Base-by-base conservation (phyloP, 2,797 vertebrate species). In the Chelon labrosus region DNA sequence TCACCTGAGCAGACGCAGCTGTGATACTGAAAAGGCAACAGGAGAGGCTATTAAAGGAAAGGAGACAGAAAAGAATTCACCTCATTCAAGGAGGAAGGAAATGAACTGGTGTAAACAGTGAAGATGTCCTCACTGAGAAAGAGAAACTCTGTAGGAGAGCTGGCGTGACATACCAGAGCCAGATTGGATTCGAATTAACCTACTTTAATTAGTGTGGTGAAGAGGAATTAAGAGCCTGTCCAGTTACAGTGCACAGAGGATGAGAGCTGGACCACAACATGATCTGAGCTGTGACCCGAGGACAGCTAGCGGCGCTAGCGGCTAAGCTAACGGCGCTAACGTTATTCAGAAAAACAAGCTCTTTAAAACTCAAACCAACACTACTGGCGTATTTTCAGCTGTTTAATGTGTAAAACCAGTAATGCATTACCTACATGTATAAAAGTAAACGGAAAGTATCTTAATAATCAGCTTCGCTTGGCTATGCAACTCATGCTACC, bases 11-110 rank as follows among this genome's bases (percentile, higher is more conserved):
- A 56, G 59, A 3, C 17, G 55, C 13, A 25, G 54, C 51, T 77
- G 77, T 13, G 72, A 71, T 67, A 86, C 66, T 70, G 68, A 13
- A 62, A 53, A 75, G 65, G 58, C 53, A 79, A 87, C 67, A 91
- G 59, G 71, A 75, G 58, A 83, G 52, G 64, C 27, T 80, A 51
- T 73, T 80, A 72, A 78, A 68, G 73, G 71, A 50, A 47, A 44
- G 38, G 53, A 77, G 55, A 53, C 12, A 60, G 25, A 19, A 71
- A 81, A 58, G 56, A 55, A 44, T 47, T 71, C 75, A 83, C 62
- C 74, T 68, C 72, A 69, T 53, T 73, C 65, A 22, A 75, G 75
- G 67, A 78, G 65, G 69, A 80, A 57, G 80, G 64, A 65, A 27
- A 69, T 60, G 67, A 74, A 49, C 42, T 54, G 75, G 73, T 53